These are phyloP conservation scores for Halictus quadricinctus DNA, from an alignment of 2,888 invertebrate species.

Conservation along the genomic window DNA sequence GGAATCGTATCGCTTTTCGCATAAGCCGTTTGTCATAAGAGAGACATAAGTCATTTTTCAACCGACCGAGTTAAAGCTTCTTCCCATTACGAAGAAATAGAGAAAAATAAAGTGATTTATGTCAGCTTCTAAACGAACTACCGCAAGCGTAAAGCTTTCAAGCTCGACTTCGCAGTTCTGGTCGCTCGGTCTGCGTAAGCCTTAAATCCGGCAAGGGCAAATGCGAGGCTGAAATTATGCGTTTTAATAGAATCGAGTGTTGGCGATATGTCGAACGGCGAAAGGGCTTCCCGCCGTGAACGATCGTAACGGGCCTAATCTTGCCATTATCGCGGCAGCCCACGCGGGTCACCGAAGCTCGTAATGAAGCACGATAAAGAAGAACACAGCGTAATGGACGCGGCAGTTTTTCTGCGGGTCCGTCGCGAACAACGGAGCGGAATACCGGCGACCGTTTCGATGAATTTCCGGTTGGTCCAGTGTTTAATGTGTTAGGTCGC, in stretches of 20 bases:
- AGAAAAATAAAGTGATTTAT: not conserved
- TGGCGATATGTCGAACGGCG: not conserved
- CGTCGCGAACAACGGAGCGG: not conserved
- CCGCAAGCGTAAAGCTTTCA: not conserved
- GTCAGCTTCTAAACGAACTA: not conserved
- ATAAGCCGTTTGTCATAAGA: not conserved
- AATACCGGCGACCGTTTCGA: not conserved
- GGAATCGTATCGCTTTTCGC: not conserved
- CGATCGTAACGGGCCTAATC: conserved; percentile 10
- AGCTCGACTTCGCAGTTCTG: not conserved
- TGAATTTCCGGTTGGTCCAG: not conserved
- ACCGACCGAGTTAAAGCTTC: not conserved
- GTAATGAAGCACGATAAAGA: conserved; percentile 29
- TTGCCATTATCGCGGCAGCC: conserved; percentile 23
- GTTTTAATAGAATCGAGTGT: not conserved
- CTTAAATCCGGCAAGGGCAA: not conserved
- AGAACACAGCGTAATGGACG: conserved; percentile 1
- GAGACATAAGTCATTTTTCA: not conserved
- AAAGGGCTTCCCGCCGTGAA: not conserved
- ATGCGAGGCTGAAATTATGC: not conserved
- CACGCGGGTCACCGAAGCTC: conserved; percentile 26
- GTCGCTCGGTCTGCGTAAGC: not conserved
- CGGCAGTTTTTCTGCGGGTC: not conserved
- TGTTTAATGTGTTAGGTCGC: not conserved
- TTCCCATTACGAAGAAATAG: not conserved